A percentile compares a stretch with the other conserved stretches of the same genome.
phyloP scores from a whole-genome alignment of 2,888 invertebrate species.

The Clusia tigrina region DNA sequence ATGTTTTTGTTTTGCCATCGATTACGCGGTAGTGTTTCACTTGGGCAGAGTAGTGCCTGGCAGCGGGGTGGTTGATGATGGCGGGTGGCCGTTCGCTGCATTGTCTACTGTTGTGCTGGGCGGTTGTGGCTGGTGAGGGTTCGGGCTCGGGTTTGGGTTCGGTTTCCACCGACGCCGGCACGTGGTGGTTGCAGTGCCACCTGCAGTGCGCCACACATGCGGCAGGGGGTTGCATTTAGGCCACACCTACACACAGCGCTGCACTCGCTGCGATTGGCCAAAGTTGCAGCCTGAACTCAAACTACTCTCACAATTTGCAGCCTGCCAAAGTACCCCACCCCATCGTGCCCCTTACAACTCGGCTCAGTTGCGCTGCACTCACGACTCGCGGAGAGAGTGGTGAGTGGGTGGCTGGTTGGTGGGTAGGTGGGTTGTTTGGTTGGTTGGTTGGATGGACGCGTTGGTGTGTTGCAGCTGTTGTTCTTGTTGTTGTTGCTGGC shows the following conservation, averaged over 20 bases:
- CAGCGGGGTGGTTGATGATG: neutral
- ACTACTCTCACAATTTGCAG: neutral
- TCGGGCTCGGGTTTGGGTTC: slow-evolving; percentile 12
- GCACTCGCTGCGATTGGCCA: slow-evolving; percentile 60
- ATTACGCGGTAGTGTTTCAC: slow-evolving; percentile 19
- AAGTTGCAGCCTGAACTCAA: slow-evolving; percentile 22
- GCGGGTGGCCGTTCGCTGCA: neutral
- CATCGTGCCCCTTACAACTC: too few species aligned
- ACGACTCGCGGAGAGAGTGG: neutral
- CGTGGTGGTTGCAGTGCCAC: slow-evolving; percentile 30
- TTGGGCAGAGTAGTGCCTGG: neutral
- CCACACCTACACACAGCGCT: slow-evolving; percentile 61
- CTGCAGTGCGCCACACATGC: slow-evolving; percentile 13
- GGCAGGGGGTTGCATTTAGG: slow-evolving; percentile 60
- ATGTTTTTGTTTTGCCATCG: slow-evolving; percentile 15
- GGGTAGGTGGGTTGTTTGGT: slow-evolving; percentile 19
- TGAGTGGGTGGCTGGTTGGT: slow-evolving; percentile 25
- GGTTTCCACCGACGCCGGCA: neutral
- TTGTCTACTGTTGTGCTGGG: neutral
- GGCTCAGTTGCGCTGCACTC: slow-evolving; percentile 1
- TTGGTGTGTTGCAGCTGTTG: slow-evolving; percentile 4
- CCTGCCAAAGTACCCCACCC: neutral
- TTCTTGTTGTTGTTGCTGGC: neutral
- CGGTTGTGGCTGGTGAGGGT: neutral
- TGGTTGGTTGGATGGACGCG: slow-evolving; percentile 17